Evolutionary conservation across 2,113 vertebrate species (phyloP).

Genomic region (Oreochromis niloticus): DNA sequence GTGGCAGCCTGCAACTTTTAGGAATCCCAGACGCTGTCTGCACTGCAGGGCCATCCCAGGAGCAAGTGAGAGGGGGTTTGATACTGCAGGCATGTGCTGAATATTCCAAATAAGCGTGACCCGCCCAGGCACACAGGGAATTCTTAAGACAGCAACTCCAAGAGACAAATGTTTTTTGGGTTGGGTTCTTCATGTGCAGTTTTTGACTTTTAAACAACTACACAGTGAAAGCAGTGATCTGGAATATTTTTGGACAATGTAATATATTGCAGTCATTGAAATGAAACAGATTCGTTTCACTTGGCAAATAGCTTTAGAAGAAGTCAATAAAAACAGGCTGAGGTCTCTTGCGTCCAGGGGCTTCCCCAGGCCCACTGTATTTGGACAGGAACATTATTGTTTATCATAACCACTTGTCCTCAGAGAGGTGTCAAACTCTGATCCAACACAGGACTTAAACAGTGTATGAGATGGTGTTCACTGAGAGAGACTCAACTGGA

Average conservation of each 20-base stretch:
- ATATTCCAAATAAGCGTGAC: conserved; percentile 2
- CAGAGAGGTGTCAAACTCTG: conserved; percentile 6
- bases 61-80: conserved; percentile 21
- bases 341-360: background rate
- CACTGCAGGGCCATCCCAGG: background rate
- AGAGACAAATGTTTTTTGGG: background rate
- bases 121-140: background rate
- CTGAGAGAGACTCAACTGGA: conserved; percentile 6
- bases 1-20: background rate
- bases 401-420: conserved; percentile 14
- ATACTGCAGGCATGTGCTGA: conserved; percentile 24
- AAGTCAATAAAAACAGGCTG: background rate
- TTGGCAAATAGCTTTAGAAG: background rate
- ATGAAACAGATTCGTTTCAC: background rate
- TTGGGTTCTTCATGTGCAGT: background rate
- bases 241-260: background rate
- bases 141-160: background rate
- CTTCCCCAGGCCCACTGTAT: conserved; percentile 17
- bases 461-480: background rate
- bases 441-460: conserved; percentile 31
- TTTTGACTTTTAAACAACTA: background rate
- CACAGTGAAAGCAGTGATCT: background rate
- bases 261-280: background rate
- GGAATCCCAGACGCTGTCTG: conserved; percentile 3
- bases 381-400: conserved; percentile 49